A percentile compares a stretch with the other conserved stretches of the same genome.
phyloP scores from a whole-genome alignment of 2,113 vertebrate species.

The Raphicerus campestris region DNA sequence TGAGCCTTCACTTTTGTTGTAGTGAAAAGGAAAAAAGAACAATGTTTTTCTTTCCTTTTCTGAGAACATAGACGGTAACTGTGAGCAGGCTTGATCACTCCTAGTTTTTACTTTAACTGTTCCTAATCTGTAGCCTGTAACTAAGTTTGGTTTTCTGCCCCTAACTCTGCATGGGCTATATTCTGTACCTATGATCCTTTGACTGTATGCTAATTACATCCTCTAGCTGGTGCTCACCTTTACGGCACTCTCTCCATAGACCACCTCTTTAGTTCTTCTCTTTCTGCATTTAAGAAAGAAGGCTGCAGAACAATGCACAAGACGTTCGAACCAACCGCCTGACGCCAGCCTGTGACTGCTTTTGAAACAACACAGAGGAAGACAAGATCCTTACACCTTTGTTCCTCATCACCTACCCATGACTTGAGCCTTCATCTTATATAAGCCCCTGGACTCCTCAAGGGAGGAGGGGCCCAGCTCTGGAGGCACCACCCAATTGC shows the following conservation, averaged over 20 bases:
- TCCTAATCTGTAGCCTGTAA: not conserved
- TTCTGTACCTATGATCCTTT: not conserved
- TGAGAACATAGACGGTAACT: not conserved
- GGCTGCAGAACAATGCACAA: not conserved
- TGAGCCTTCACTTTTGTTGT: not conserved
- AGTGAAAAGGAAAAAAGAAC: not conserved
- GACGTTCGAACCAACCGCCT: not conserved
- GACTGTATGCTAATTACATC: not conserved
- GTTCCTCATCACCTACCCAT: not conserved
- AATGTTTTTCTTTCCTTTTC: not conserved
- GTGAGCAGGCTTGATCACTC: not conserved
- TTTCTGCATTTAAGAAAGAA: not conserved
- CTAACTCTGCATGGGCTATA: not conserved
- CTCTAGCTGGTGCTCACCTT: not conserved
- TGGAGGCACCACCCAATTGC: not conserved
- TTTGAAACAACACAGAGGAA: not conserved
- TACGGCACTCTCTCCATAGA: not conserved
- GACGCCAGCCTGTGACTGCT: not conserved
- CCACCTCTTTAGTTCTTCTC: not conserved
- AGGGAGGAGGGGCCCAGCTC: not conserved
- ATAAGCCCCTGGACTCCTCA: not conserved
- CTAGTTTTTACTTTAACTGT: not conserved
- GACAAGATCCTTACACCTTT: not conserved
- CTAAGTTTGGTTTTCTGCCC: not conserved
- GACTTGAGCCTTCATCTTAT: not conserved